Percentiles rank a stretch among this genome's conserved stretches.
Conservation (phyloP, 2,888 invertebrate genomes). For the Chalcis sispes region DNA sequence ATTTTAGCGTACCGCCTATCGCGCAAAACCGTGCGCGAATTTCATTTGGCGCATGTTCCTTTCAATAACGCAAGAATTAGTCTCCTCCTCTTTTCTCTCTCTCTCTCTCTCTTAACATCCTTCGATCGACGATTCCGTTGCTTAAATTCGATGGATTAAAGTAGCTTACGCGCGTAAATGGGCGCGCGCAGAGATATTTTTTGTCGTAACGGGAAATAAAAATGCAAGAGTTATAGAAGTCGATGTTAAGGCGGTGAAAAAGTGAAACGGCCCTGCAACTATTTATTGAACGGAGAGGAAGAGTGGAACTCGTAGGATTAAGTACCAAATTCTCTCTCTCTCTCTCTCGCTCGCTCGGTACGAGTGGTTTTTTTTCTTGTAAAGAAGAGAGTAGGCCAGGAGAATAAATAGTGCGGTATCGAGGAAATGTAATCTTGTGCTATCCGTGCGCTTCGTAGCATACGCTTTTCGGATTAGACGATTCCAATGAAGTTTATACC, state of each 20-base stretch:
- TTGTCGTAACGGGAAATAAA: too few species aligned
- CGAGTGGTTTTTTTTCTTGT: too few species aligned
- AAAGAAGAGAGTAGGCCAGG: too few species aligned
- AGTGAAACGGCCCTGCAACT: background rate
- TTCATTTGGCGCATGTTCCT: constrained; percentile 18
- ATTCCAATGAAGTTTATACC: too few species aligned
- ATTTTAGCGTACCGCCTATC: constrained; percentile 8
- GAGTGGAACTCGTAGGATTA: too few species aligned
- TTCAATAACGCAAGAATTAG: constrained; percentile 5
- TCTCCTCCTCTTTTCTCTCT: too few species aligned
- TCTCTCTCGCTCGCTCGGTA: background rate
- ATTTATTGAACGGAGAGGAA: background rate
- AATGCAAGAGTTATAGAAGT: too few species aligned
- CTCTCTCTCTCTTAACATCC: too few species aligned
- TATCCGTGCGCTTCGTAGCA: too few species aligned
- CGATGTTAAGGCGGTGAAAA: background rate
- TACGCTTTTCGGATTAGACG: too few species aligned
- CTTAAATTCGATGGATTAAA: background rate
- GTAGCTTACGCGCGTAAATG: background rate
- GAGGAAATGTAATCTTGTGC: background rate
- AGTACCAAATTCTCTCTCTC: background rate
- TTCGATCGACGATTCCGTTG: background rate
- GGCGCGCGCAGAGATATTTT: background rate
- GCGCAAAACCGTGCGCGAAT: background rate
- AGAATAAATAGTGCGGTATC: constrained; percentile 10